A percentile compares a stretch with the other conserved stretches of the same genome.
These are phyloP conservation scores for Pseudorasbora parva DNA, from an alignment of 2,113 vertebrate genomes.

Conservation along the genomic window DNA sequence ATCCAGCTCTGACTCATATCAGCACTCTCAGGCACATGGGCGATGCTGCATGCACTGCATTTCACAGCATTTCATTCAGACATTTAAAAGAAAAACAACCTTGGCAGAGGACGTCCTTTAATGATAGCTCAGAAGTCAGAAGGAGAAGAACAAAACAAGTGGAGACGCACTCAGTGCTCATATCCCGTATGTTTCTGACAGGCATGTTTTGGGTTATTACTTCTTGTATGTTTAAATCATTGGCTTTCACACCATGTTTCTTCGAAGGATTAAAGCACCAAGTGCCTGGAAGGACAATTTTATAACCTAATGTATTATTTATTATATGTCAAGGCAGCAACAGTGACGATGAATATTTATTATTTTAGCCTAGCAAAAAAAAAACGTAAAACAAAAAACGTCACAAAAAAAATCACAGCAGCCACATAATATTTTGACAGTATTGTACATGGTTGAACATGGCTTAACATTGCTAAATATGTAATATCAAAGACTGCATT, in stretches of 20 bases:
- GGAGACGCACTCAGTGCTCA: not conserved
- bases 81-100: slow-evolving; percentile 16
- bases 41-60: slow-evolving; percentile 26
- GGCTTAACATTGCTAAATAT: not conserved
- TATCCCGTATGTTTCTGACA: slow-evolving; percentile 6
- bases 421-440: not conserved
- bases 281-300: not conserved
- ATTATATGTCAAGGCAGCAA: not conserved
- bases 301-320: not conserved
- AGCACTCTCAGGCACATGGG: not conserved
- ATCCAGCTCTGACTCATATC: slow-evolving; percentile 1
- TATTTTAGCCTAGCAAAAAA: not conserved
- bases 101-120: slow-evolving; percentile 10
- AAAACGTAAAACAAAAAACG: too few species aligned
- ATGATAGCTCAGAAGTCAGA: slow-evolving; percentile 1
- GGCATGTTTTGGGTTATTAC: slow-evolving; percentile 24
- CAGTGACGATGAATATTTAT: not conserved
- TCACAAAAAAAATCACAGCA: not conserved
- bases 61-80: slow-evolving; percentile 38
- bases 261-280: not conserved
- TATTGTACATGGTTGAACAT: not conserved
- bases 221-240: slow-evolving; percentile 21
- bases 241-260: not conserved
- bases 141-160: not conserved
- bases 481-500: not conserved